Evolutionary conservation across 2,888 invertebrate genomes (phyloP).

Genomic region (Epirrhoe tristata): DNA sequence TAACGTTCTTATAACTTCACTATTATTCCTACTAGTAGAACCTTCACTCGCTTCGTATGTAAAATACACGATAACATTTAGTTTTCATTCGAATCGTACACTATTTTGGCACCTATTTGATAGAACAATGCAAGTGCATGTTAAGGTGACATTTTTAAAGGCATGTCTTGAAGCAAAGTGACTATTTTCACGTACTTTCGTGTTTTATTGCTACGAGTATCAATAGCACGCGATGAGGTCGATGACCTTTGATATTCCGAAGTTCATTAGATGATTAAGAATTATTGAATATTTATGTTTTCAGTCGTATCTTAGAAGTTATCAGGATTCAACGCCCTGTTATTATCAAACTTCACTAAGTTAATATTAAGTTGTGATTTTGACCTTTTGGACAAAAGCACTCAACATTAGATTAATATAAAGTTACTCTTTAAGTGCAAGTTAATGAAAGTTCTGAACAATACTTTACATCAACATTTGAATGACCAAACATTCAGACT

Average conservation of each 20-base stretch:
- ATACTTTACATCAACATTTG: not conserved
- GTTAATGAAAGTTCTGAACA: not conserved
- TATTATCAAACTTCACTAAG: not conserved
- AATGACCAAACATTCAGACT: not conserved
- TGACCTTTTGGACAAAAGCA: not conserved
- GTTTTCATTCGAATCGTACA: constrained; percentile 32
- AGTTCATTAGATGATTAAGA: constrained; percentile 39
- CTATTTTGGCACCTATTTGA: constrained; percentile 52
- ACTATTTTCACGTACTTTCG: constrained; percentile 41
- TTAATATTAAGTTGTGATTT: not conserved
- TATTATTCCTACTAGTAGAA: not conserved
- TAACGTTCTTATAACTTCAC: no score
- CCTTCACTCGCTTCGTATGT: constrained; percentile 9
- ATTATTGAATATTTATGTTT: constrained; percentile 22
- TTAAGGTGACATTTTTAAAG: constrained; percentile 49
- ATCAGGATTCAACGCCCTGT: not conserved
- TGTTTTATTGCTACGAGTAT: constrained; percentile 31
- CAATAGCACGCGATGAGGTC: constrained; percentile 43
- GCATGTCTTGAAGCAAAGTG: constrained; percentile 46
- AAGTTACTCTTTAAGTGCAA: not conserved
- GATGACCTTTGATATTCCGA: constrained; percentile 37
- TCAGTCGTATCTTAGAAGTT: constrained; percentile 2
- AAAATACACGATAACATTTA: constrained; percentile 4
- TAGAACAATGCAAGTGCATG: constrained; percentile 54
- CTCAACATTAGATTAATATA: not conserved